Conservation (phyloP, 2,113 vertebrate species). For the Ceyx cyanopectus region DNA sequence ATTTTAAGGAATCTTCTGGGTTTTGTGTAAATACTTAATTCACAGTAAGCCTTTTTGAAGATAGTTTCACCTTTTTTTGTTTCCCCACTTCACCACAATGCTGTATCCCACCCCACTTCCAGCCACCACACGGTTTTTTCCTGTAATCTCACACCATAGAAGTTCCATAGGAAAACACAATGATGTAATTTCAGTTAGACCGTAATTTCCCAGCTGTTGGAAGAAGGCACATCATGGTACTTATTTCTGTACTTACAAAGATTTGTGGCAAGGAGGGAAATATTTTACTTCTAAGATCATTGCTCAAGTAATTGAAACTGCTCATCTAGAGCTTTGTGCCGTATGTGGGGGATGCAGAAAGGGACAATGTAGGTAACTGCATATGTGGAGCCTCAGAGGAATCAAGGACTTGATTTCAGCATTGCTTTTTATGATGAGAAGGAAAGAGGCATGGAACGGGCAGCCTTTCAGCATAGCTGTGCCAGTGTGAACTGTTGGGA, state of each 20-base stretch:
- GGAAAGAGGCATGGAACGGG: neutral
- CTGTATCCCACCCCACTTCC: neutral
- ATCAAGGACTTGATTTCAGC: neutral
- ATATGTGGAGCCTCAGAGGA: neutral
- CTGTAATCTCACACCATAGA: conserved; percentile 19
- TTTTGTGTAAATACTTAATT: neutral
- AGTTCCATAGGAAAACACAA: conserved; percentile 50
- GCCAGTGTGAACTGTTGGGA: neutral
- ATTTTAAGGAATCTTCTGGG: neutral
- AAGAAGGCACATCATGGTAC: conserved; percentile 55
- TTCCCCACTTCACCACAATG: neutral
- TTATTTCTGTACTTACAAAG: conserved; percentile 67
- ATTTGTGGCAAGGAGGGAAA: conserved; percentile 60
- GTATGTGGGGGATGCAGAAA: neutral
- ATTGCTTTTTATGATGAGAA: neutral
- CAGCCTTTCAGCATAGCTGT: neutral
- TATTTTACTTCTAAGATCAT: conserved; percentile 68
- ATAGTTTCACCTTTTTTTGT: neutral
- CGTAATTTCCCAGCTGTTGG: conserved; percentile 72
- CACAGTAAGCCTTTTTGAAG: neutral
- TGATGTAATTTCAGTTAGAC: conserved; percentile 62
- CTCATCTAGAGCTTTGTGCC: conserved; percentile 21
- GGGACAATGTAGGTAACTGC: neutral
- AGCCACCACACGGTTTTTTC: neutral
- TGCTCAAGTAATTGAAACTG: conserved; percentile 47